phyloP scores from a whole-genome alignment of 2,797 vertebrate species.

The Halcyon badia region DNA sequence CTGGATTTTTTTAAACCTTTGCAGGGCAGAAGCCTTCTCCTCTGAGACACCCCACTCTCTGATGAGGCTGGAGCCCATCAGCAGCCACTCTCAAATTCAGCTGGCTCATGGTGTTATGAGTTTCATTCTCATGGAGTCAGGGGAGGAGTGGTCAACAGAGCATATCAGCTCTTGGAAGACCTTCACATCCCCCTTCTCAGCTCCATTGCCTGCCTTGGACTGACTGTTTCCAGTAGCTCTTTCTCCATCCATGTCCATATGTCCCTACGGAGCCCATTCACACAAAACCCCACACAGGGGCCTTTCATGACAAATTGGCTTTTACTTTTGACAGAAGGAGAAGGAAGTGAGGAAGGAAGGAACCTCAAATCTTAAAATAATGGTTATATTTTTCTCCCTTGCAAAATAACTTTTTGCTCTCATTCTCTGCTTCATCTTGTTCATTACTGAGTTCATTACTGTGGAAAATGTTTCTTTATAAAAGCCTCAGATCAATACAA shows the following conservation, averaged over 20 bases:
- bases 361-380: not conserved
- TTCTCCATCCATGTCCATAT: not conserved
- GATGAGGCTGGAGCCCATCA: fast-evolving
- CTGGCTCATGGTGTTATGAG: not conserved
- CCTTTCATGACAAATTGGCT: not conserved
- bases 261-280: not conserved
- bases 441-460: not conserved
- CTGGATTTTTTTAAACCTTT: not conserved
- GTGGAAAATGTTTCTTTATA: not conserved
- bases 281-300: not conserved
- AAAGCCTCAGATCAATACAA: not conserved
- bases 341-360: not conserved
- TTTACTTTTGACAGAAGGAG: not conserved
- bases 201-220: fast-evolving
- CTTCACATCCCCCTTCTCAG: fast-evolving
- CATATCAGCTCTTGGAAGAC: not conserved
- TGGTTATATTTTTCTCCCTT: not conserved
- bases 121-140: not conserved
- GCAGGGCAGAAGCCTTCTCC: not conserved
- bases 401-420: not conserved
- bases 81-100: fast-evolving
- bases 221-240: not conserved
- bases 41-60: not conserved
- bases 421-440: not conserved
- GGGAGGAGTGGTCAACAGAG: not conserved